These are phyloP conservation scores for Galerucella nymphaeae DNA, from an alignment of 2,888 invertebrate species.

Conservation along the genomic window DNA sequence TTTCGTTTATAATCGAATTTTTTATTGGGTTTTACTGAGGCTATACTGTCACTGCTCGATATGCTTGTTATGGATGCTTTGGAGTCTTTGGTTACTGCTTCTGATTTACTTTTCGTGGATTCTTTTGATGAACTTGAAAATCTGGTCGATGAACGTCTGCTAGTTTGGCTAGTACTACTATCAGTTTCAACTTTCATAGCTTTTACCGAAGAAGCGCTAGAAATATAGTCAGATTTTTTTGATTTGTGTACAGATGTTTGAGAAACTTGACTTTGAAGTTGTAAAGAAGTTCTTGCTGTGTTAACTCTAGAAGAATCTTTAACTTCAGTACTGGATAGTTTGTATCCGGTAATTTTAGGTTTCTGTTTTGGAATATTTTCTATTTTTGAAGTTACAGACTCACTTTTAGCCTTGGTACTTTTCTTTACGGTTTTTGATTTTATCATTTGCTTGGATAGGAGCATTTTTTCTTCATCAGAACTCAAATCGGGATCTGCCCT, in stretches of 20 bases:
- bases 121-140: conserved; percentile 41
- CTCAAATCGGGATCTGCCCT: conserved; percentile 53
- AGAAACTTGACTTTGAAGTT: not conserved
- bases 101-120: not conserved
- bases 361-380: conserved; percentile 1
- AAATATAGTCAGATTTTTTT: not conserved
- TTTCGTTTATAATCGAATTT: conserved; percentile 44
- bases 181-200: not conserved
- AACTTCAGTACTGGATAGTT: not conserved
- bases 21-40: conserved; percentile 25
- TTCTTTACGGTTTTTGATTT: conserved; percentile 39
- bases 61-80: conserved; percentile 6
- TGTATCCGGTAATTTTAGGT: not conserved
- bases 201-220: not conserved
- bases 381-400: not conserved
- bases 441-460: conserved; percentile 45
- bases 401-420: conserved; percentile 26
- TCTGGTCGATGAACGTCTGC: not conserved
- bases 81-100: not conserved
- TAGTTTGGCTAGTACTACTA: not conserved
- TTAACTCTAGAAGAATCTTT: not conserved
- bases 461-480: conserved; percentile 57
- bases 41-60: conserved; percentile 26
- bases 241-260: not conserved
- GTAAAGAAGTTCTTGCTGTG: not conserved